These are phyloP conservation scores for Elmis aenea DNA, from an alignment of 2,888 invertebrate species.

Conservation along the genomic window DNA sequence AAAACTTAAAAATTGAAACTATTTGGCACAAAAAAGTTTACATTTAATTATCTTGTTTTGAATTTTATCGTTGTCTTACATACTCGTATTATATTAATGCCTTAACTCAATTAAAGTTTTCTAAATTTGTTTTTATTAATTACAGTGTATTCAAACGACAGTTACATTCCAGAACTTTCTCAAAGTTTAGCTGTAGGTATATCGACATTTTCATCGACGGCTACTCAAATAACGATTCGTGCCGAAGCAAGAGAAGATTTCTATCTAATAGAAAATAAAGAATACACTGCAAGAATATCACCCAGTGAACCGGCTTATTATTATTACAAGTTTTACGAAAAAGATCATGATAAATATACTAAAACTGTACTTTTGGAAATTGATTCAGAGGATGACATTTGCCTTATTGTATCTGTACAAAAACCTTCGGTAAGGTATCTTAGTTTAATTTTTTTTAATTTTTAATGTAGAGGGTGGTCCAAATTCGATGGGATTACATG, in stretches of 20 bases:
- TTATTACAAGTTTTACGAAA: background rate
- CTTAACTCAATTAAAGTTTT: no score
- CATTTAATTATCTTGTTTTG: no score
- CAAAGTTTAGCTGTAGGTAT: background rate
- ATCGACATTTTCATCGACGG: background rate
- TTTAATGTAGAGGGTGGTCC: no score
- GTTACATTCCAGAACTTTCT: no score
- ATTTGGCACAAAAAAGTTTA: no score
- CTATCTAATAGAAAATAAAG: background rate
- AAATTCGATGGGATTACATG: no score
- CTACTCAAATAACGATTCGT: background rate
- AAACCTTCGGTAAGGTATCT: slow-evolving; percentile 59
- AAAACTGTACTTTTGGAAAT: background rate
- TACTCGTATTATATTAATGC: no score
- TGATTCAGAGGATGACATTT: background rate
- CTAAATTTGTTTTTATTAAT: no score
- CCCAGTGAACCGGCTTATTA: background rate
- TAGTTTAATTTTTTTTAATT: no score
- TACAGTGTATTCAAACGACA: no score
- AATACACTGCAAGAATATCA: background rate
- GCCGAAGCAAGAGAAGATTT: background rate
- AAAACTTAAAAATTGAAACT: no score
- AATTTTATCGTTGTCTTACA: no score
- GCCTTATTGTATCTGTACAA: slow-evolving; percentile 57
- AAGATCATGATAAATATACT: background rate